Conservation (phyloP, 2,113 vertebrate species). For the Lampris megalopsis region DNA sequence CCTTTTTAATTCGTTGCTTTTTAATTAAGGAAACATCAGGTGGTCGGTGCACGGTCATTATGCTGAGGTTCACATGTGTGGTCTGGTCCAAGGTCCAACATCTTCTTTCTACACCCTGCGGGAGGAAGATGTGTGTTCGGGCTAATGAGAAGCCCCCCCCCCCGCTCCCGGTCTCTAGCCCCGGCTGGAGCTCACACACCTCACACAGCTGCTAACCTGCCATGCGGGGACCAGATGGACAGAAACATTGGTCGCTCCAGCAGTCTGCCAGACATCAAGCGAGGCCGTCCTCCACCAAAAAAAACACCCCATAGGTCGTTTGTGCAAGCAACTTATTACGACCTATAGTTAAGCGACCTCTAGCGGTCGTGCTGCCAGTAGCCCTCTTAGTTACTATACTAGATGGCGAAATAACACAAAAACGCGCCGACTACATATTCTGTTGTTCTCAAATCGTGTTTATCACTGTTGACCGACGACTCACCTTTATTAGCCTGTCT, state of each 20-base stretch:
- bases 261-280: constrained; percentile 36
- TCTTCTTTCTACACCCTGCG: constrained; percentile 43
- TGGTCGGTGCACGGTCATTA: constrained; percentile 26
- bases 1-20: background rate
- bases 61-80: constrained; percentile 34
- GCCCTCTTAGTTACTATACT: no score
- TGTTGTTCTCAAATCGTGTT: no score
- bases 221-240: constrained; percentile 45
- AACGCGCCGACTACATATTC: no score
- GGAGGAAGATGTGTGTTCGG: constrained; percentile 32
- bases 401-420: no score
- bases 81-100: constrained; percentile 28
- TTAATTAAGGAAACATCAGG: constrained; percentile 21
- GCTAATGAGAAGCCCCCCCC: constrained; percentile 30
- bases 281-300: background rate
- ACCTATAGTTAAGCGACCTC: no score
- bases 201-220: constrained; percentile 47
- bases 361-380: no score
- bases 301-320: no score
- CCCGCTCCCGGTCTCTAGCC: background rate
- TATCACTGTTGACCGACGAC: no score
- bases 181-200: background rate
- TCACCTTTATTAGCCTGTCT: no score
- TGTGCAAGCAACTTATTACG: no score
- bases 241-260: constrained; percentile 32